A percentile compares a stretch with the other conserved stretches of the same genome.
Evolutionary conservation across 1,140 invertebrate genomes (phyloP).

Genomic region (Phocides pigmalion): DNA sequence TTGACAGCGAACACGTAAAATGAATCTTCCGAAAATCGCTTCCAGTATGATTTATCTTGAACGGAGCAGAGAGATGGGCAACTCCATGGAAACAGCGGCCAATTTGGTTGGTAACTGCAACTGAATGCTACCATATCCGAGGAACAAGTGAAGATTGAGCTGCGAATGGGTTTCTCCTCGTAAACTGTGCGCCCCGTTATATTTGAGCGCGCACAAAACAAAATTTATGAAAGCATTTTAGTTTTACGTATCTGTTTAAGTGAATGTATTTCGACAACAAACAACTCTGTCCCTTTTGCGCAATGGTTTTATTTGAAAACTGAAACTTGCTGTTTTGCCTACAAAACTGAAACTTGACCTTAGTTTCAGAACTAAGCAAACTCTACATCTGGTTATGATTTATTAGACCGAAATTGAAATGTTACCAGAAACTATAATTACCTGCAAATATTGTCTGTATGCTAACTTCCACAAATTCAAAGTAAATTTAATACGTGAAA

Average conservation of each 20-base stretch:
- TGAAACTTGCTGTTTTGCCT: not conserved
- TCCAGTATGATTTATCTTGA: not conserved
- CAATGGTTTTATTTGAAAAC: constrained; percentile 8
- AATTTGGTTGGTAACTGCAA: constrained; percentile 74
- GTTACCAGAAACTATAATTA: constrained; percentile 12
- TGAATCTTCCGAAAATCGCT: no score
- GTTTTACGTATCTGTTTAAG: constrained; percentile 44
- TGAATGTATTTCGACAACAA: constrained; percentile 31
- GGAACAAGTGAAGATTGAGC: constrained; percentile 76
- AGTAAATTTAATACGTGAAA: no score
- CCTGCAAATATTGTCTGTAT: constrained; percentile 3
- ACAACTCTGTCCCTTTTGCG: constrained; percentile 22
- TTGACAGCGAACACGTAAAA: no score
- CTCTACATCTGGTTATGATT: constrained; percentile 17
- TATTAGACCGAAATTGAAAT: constrained; percentile 8
- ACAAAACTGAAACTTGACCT: constrained; percentile 15
- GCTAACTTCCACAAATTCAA: not conserved
- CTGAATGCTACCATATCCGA: constrained; percentile 72
- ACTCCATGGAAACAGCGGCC: constrained; percentile 54
- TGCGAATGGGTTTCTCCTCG: constrained; percentile 61
- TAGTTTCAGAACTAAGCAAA: constrained; percentile 8
- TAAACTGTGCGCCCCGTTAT: constrained; percentile 73
- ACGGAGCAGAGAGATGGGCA: not conserved
- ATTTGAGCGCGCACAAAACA: constrained; percentile 52
- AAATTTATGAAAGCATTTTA: constrained; percentile 63